Evolutionary conservation across 2,797 vertebrate genomes (phyloP).

Genomic region (Danio tinwini): DNA sequence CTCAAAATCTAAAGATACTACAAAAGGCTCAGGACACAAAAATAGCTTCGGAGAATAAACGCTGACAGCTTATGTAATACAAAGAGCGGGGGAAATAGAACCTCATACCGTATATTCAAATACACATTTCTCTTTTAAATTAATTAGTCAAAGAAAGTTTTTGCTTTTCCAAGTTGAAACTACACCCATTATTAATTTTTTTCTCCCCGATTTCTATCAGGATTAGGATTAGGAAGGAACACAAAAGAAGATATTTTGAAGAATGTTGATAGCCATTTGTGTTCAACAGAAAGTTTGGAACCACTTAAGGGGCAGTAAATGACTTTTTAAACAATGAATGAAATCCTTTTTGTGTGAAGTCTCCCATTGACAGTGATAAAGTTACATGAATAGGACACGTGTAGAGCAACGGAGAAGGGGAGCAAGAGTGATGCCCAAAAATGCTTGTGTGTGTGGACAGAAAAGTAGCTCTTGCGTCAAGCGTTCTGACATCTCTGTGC

Average conservation of each 20-base stretch:
- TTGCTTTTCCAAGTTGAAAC: background rate
- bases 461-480: background rate
- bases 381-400: conserved; percentile 2
- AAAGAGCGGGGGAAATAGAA: background rate
- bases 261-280: no score
- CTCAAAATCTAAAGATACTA: conserved; percentile 34
- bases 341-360: no score
- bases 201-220: background rate
- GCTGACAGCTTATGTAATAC: background rate
- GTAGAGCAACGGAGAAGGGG: background rate
- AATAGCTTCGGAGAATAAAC: conserved; percentile 19
- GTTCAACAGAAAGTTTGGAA: no score
- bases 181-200: background rate
- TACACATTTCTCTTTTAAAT: background rate
- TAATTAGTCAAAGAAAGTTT: background rate
- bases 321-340: no score
- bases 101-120: background rate
- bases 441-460: background rate
- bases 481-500: conserved; percentile 35
- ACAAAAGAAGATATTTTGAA: no score
- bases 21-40: background rate
- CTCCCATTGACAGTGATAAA: background rate
- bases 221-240: no score
- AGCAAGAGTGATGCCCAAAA: background rate
- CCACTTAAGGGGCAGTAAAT: no score